Evolutionary conservation across 2,888 invertebrate species (phyloP).

Genomic region (Chymomyza fuscimana): DNA sequence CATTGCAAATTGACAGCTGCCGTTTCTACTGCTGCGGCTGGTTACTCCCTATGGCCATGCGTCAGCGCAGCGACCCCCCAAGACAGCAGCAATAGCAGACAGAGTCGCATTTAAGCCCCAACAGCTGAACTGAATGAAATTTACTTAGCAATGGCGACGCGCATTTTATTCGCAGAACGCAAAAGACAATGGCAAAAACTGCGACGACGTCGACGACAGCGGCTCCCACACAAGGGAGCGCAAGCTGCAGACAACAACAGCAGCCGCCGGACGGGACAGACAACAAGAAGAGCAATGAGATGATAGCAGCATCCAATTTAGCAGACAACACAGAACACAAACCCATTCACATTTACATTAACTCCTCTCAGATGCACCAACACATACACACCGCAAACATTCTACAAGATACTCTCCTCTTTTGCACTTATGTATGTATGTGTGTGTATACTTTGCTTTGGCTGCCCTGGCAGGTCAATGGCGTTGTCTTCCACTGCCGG

Average conservation of each 20-base stretch:
- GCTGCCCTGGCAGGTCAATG: slow-evolving; percentile 32
- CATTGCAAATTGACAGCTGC: neutral
- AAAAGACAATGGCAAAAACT: slow-evolving; percentile 48
- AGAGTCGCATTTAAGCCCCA: neutral
- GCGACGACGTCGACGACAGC: slow-evolving; percentile 22
- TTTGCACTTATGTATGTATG: neutral
- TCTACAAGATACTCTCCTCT: slow-evolving; percentile 6
- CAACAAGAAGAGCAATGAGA: slow-evolving; percentile 16
- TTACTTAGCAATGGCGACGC: slow-evolving; percentile 27
- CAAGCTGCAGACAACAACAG: slow-evolving; percentile 28
- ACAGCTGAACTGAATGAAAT: slow-evolving; percentile 51
- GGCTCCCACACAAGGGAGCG: slow-evolving; percentile 52
- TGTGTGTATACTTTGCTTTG: neutral
- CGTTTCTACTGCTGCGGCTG: slow-evolving; percentile 23
- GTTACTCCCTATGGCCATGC: slow-evolving; percentile 1
- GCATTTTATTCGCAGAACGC: slow-evolving; percentile 58
- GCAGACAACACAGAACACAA: slow-evolving; percentile 32
- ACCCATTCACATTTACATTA: slow-evolving; percentile 23
- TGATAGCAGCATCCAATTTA: slow-evolving; percentile 62
- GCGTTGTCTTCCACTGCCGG: slow-evolving; percentile 16
- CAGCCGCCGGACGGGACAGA: slow-evolving; percentile 8
- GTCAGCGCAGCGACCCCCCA: slow-evolving; percentile 10
- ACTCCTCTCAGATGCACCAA: slow-evolving; percentile 2
- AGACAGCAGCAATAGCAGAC: neutral
- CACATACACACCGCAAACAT: neutral